A percentile compares a stretch with the other conserved stretches of the same genome.
These are phyloP conservation scores for Diuraphis noxia DNA, from an alignment of 1,140 invertebrate species.

Conservation along the genomic window DNA sequence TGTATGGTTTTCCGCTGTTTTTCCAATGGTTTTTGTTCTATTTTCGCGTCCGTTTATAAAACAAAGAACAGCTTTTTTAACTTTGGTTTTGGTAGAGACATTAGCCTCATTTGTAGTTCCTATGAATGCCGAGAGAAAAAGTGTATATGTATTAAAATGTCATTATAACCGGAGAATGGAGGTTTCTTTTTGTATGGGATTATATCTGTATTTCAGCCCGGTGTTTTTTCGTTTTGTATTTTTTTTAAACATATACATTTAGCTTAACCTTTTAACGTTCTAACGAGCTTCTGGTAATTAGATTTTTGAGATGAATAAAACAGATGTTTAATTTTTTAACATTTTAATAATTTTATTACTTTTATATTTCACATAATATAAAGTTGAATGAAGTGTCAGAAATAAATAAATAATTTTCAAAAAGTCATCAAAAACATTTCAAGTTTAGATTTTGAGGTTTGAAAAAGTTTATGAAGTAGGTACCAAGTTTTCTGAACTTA, in stretches of 20 bases:
- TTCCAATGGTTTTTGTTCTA: constrained; percentile 20
- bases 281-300: constrained; percentile 30
- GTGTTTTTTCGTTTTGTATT: neutral
- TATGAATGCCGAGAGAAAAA: constrained; percentile 21
- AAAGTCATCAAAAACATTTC: neutral
- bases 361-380: no score
- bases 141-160: constrained; percentile 37
- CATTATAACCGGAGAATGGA: constrained; percentile 33
- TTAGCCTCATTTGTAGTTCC: constrained; percentile 32
- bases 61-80: constrained; percentile 32
- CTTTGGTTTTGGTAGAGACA: neutral
- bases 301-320: constrained; percentile 20
- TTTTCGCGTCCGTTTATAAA: constrained; percentile 19
- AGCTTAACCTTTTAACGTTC: constrained; percentile 32
- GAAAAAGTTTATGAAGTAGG: neutral
- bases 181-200: constrained; percentile 20
- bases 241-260: constrained; percentile 1
- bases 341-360: neutral
- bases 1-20: constrained; percentile 22
- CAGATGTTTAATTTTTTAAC: constrained; percentile 19
- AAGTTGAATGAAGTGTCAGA: neutral
- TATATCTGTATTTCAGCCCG: neutral
- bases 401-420: neutral
- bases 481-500: neutral
- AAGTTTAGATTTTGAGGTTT: neutral